Conservation (phyloP, 2,113 vertebrate species). For the Syngnathus scovelli region DNA sequence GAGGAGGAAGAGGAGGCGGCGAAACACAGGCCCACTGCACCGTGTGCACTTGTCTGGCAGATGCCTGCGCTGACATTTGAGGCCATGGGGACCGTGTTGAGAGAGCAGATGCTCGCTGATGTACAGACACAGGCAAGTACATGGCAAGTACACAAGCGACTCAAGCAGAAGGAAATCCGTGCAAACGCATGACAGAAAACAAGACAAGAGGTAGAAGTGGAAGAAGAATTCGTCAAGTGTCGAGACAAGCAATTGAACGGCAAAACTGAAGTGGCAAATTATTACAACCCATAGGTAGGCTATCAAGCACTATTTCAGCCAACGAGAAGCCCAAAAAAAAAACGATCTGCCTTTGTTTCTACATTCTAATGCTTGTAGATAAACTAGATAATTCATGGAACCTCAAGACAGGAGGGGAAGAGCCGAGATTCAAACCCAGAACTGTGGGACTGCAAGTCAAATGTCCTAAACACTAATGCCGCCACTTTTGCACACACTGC, state of each 20-base stretch:
- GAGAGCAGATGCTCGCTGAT: constrained; percentile 70
- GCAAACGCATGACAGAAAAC: constrained; percentile 58
- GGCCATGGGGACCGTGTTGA: constrained; percentile 66
- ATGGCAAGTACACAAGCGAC: constrained; percentile 64
- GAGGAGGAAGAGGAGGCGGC: constrained; percentile 44
- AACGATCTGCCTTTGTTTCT: too few species aligned
- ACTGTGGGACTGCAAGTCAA: background rate
- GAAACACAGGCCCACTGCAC: constrained; percentile 53
- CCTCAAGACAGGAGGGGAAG: background rate
- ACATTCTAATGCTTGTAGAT: too few species aligned
- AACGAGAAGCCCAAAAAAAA: too few species aligned
- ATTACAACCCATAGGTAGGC: background rate
- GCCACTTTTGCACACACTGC: background rate
- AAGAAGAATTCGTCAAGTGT: constrained; percentile 2
- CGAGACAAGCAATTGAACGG: background rate
- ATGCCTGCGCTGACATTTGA: constrained; percentile 70
- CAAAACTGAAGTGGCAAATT: too few species aligned
- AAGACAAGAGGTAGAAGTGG: constrained; percentile 38
- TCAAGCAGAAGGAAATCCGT: constrained; percentile 51
- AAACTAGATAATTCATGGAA: background rate
- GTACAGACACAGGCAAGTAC: constrained; percentile 56
- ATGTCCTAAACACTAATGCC: background rate
- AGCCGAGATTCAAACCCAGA: background rate
- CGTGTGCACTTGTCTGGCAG: constrained; percentile 66
- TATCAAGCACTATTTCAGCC: background rate